A percentile compares a stretch with the other conserved stretches of the same genome.
Conservation (phyloP, 1,140 invertebrate species). For the Amyelois transitella region DNA sequence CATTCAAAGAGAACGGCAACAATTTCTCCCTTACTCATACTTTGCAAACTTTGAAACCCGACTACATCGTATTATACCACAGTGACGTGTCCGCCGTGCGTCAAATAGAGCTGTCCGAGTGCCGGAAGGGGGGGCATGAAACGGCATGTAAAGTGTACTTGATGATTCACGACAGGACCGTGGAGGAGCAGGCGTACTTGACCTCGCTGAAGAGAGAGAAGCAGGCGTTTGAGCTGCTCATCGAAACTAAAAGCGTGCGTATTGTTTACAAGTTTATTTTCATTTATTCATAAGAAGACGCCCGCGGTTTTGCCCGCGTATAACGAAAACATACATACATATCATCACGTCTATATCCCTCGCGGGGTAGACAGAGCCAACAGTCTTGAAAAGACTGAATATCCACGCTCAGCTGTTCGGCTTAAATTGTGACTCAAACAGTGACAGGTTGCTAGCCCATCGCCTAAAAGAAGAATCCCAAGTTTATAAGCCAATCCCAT, state of each 20-base stretch:
- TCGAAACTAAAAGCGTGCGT: constrained; percentile 91
- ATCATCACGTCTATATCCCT: too few species aligned
- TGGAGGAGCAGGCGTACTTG: constrained; percentile 96
- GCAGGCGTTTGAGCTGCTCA: constrained; percentile 93
- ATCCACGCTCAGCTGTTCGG: too few species aligned
- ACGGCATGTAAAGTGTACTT: constrained; percentile 87
- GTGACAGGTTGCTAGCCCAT: too few species aligned
- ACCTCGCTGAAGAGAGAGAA: constrained; percentile 93
- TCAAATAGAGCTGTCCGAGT: constrained; percentile 90
- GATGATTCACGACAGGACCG: constrained; percentile 90
- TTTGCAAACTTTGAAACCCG: constrained; percentile 82
- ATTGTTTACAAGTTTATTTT: too few species aligned
- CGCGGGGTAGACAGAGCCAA: too few species aligned
- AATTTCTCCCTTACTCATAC: constrained; percentile 79
- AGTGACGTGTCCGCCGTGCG: constrained; percentile 89
- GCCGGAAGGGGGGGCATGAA: constrained; percentile 79
- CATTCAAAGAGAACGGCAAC: constrained; percentile 84
- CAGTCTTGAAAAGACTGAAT: too few species aligned
- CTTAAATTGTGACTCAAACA: too few species aligned
- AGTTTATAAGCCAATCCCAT: too few species aligned
- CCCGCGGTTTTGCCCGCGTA: too few species aligned
- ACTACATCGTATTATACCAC: constrained; percentile 94
- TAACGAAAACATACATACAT: too few species aligned
- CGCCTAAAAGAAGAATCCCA: too few species aligned
- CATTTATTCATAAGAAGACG: too few species aligned